Evolutionary conservation across 2,113 vertebrate genomes (phyloP).

Genomic region (Eulemur macaco): DNA sequence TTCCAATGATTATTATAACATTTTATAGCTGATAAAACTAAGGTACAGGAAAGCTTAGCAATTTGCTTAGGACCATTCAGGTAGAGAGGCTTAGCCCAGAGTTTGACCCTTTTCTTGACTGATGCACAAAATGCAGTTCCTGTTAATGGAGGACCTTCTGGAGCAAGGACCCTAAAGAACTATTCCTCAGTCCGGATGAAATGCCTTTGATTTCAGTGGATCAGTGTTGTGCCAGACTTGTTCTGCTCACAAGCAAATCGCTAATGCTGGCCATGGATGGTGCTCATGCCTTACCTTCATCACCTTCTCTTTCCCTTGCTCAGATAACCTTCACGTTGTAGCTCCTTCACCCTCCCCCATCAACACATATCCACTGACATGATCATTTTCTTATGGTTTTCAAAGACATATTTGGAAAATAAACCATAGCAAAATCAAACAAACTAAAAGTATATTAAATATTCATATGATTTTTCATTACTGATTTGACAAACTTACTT

Average conservation of each 20-base stretch:
- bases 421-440: neutral
- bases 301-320: neutral
- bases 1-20: neutral
- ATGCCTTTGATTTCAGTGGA: neutral
- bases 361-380: neutral
- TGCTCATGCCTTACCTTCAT: neutral
- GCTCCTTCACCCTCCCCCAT: fast-evolving
- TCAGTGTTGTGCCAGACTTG: fast-evolving
- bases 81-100: neutral
- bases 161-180: neutral
- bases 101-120: neutral
- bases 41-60: neutral
- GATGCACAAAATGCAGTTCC: neutral
- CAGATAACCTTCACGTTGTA: fast-evolving
- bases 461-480: neutral
- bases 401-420: neutral
- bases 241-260: no score
- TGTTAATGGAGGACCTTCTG: neutral
- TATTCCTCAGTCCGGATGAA: neutral
- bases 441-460: neutral
- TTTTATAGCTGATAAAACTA: neutral
- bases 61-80: neutral
- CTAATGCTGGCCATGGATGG: neutral
- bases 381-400: neutral
- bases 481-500: neutral